Base-by-base conservation (phyloP, 1,140 invertebrate species). In the Danaus plexippus region DNA sequence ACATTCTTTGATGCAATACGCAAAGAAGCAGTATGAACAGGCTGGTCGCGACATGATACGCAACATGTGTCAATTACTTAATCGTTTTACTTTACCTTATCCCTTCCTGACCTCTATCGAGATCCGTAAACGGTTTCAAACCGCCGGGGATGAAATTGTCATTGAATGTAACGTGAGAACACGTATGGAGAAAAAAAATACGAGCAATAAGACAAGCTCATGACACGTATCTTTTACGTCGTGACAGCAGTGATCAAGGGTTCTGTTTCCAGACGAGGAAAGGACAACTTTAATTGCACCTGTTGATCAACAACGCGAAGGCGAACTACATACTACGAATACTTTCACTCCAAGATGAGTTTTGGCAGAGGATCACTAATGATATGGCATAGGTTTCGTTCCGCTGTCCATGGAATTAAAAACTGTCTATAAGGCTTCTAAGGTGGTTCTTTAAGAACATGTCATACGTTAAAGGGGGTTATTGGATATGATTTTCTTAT, bases 91-190 rank as follows among this genome's bases (percentile, higher is more conserved):
- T 52, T 58, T 52, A 47, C 45, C 12, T 47, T 46, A 57, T 57
- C 49, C 22, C 22, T 57, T 52, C 43, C 43, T 50, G 1, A 51
- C 55, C n/a, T 13, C 48, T 18, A 42, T 50, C 41, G 52, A 59
- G 57, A 54, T 53, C 22, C 45, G 42, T 47, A 40, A 59, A 42
- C 15, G 46, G 57, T 42, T 59, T 59, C 51, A 59, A 53, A 59
- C 53, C 52, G 49, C 45, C 51, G 49, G 49, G 43, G 13, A 46
- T 52, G 11, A 46, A 11, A 58, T 52, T 52, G 49, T 49, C 44
- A 59, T 32, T 44, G 52, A 53, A 46, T 46, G 11, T 52, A 58
- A 18, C 22, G 46, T 59, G 47, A 59, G 57, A 49, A 50, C 42
- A 49, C 51, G 18, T 49, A 49, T 53, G 46, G 50, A 52, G 40